A percentile compares a stretch with the other conserved stretches of the same genome.
phyloP scores from a whole-genome alignment of 37 sponge, comb jelly and placozoan genomes.

The Diacarnus erythraeanus region DNA sequence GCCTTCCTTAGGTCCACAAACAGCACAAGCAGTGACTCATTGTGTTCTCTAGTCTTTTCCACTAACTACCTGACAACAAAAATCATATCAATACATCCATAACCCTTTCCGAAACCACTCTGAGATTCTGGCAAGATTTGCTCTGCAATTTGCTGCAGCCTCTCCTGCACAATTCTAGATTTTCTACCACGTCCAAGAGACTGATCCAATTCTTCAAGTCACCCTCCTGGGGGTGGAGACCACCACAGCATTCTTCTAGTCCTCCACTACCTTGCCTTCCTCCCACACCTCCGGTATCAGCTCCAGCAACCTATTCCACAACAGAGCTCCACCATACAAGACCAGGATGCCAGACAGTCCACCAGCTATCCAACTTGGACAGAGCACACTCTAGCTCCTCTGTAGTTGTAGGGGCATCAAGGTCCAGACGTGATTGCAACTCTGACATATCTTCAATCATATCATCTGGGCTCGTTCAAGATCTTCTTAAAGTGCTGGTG shows the following conservation, averaged over 20 bases:
- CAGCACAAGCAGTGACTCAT: background rate
- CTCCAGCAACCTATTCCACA: background rate
- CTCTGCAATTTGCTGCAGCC: background rate
- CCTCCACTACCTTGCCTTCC: conserved; percentile 11
- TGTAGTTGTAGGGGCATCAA: background rate
- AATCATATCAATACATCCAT: background rate
- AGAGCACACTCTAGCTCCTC: background rate
- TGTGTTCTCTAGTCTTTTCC: background rate
- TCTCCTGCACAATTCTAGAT: background rate
- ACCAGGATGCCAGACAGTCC: background rate
- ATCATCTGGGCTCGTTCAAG: background rate
- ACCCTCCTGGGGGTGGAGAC: conserved; percentile 13
- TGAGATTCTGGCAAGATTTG: background rate
- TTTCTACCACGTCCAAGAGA: background rate
- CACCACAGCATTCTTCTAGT: conserved; percentile 24
- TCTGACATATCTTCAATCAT: background rate
- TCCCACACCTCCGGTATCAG: conserved; percentile 12
- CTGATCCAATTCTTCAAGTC: conserved; percentile 32
- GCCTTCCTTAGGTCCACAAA: background rate
- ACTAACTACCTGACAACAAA: background rate
- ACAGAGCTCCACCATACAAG: background rate
- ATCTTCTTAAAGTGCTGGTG: conserved; percentile 6
- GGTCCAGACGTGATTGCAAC: background rate
- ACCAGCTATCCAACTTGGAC: background rate
- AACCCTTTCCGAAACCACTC: background rate